Evolutionary conservation across 2,888 invertebrate species (phyloP).

Genomic region (Ramazzottius varieornatus): DNA sequence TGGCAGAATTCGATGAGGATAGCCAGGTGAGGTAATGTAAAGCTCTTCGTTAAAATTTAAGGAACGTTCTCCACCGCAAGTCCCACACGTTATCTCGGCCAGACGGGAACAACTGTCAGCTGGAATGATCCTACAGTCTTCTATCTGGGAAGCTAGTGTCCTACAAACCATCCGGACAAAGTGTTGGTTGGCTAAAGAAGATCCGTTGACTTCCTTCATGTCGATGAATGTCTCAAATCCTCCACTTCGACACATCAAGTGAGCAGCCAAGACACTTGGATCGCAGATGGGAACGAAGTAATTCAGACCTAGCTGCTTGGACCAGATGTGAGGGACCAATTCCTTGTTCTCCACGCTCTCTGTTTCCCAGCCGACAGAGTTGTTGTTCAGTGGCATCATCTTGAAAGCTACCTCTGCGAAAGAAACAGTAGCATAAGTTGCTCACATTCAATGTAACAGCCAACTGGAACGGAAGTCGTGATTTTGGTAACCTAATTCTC

Average conservation of each 20-base stretch:
- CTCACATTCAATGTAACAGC: too few species aligned
- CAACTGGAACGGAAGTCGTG: too few species aligned
- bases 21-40: background rate
- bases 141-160: background rate
- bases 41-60: background rate
- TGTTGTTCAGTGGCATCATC: background rate
- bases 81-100: background rate
- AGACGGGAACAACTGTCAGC: background rate
- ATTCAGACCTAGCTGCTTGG: background rate
- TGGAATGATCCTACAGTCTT: background rate
- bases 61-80: background rate
- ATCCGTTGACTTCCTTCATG: background rate
- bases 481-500: too few species aligned
- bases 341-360: background rate
- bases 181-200: background rate
- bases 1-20: background rate
- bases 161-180: background rate
- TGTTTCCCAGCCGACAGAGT: too few species aligned
- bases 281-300: constrained; percentile 3
- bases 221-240: background rate
- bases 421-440: too few species aligned
- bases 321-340: background rate
- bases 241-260: background rate
- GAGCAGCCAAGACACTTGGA: background rate
- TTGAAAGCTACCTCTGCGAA: background rate